Base-by-base conservation (phyloP, 2,797 vertebrate genomes). In the Xyrichtys novacula region DNA sequence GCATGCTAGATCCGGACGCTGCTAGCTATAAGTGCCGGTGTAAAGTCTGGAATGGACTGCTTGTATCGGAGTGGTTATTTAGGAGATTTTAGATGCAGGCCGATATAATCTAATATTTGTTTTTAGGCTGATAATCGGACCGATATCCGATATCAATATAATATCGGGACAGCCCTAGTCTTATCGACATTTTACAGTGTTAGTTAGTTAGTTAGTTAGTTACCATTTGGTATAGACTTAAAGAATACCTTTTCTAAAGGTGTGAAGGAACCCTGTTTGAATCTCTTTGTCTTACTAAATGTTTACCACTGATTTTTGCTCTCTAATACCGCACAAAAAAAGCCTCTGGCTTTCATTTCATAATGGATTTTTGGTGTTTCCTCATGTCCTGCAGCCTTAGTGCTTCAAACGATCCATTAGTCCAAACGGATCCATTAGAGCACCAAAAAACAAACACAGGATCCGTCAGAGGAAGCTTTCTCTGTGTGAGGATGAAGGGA, bases 361-460 rank as follows among this genome's bases (percentile, higher is more conserved):
- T 80, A 83, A 88, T 88, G 83, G 84, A 80, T 86, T 85, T 86
- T 74, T 65, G 57, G 70, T 83, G 78, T 89, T 88, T 84, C 79
- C 76, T 56, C 73, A 48, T 71, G 65, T 74, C 74, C 78, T 22
- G 28, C 60, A 76, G 81, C 77, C 47, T 65, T 49, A 14, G 14
- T 0, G 60, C 85, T 81, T 85, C 63, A 82, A 86, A 86, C 62
- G 65, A 72, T 79, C 85, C 88, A 91, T 88, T 90, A 86, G 80
- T 64, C 71, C 72, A 76, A 85, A 85, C 73, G 22, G 67, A 85
- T 86, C 86, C 86, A 86, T 90, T 88, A 89, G 71, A 75, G 67
- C 62, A n/a, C 26, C 76, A 49, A 76, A 79, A 87, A 87, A 83
- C 78, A 68, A 89, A 89, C n/a, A 91, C 78, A 83, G 78, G 83